Conservation (phyloP, 2,888 invertebrate genomes). For the Poecilus cupreus region DNA sequence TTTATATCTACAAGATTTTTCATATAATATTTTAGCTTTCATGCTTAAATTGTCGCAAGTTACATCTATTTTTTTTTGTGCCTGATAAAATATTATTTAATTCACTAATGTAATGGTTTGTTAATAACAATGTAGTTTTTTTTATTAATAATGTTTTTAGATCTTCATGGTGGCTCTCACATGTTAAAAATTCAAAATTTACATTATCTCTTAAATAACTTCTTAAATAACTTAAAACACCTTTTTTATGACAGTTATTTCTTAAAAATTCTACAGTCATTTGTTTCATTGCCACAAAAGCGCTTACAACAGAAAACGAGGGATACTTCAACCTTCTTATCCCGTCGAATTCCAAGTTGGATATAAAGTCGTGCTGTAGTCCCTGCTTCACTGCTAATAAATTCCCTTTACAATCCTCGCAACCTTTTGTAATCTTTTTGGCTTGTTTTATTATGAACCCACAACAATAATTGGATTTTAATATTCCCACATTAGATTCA, state of each 20-base stretch:
- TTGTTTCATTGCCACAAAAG: background rate
- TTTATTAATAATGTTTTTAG: too few relatives aligned
- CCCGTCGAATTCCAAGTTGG: background rate
- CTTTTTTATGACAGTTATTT: background rate
- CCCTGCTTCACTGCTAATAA: background rate
- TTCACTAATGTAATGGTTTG: too few relatives aligned
- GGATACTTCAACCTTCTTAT: constrained; percentile 2
- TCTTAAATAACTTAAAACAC: background rate
- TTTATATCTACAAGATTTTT: too few relatives aligned
- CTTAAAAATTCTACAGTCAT: background rate
- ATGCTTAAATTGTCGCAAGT: too few relatives aligned
- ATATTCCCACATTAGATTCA: background rate
- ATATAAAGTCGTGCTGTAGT: background rate
- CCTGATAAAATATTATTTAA: too few relatives aligned
- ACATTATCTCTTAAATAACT: background rate
- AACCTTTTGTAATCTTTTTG: background rate
- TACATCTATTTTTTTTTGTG: too few relatives aligned
- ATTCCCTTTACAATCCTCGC: background rate
- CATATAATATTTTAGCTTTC: too few relatives aligned
- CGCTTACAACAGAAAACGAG: background rate
- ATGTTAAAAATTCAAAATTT: background rate
- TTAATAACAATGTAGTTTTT: too few relatives aligned
- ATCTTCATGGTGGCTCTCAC: background rate
- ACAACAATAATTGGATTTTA: background rate
- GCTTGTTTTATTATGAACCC: background rate